A percentile compares a stretch with the other conserved stretches of the same genome.
Evolutionary conservation across 2,113 vertebrate species (phyloP).

Genomic region (Cygnus atratus): DNA sequence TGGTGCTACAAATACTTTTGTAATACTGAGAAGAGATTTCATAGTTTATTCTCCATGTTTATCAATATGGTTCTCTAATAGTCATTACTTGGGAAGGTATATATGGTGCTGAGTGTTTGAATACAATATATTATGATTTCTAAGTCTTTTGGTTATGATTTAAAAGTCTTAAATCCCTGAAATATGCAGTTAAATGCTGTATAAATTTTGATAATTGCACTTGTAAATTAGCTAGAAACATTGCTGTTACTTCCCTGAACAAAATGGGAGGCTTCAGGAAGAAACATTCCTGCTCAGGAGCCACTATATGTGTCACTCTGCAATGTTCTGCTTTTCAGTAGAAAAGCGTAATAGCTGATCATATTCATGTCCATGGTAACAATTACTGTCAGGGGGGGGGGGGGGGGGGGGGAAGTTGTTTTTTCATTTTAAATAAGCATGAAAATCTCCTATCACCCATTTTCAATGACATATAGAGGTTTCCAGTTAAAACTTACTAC

Average conservation of each 20-base stretch:
- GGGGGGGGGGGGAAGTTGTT: too few relatives aligned
- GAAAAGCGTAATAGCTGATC: not conserved
- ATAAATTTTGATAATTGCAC: not conserved
- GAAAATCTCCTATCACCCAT: not conserved
- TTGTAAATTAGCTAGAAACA: not conserved
- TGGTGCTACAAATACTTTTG: not conserved
- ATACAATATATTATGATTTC: not conserved
- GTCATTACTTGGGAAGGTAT: not conserved
- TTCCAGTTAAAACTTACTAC: not conserved
- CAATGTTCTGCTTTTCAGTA: not conserved
- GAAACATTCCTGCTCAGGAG: not conserved
- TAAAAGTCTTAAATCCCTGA: not conserved
- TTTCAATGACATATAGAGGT: not conserved
- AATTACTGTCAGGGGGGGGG: not conserved
- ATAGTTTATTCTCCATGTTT: not conserved
- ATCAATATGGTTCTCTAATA: not conserved
- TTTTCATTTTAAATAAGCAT: not conserved
- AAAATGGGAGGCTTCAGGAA: not conserved
- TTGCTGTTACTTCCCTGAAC: not conserved
- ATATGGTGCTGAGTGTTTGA: not conserved
- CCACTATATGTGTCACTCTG: not conserved
- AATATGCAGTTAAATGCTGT: not conserved
- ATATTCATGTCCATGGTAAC: not conserved
- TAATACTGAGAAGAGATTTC: not conserved
- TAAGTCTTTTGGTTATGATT: not conserved